Conservation (phyloP, 2,797 vertebrate species). For the Masticophis lateralis region DNA sequence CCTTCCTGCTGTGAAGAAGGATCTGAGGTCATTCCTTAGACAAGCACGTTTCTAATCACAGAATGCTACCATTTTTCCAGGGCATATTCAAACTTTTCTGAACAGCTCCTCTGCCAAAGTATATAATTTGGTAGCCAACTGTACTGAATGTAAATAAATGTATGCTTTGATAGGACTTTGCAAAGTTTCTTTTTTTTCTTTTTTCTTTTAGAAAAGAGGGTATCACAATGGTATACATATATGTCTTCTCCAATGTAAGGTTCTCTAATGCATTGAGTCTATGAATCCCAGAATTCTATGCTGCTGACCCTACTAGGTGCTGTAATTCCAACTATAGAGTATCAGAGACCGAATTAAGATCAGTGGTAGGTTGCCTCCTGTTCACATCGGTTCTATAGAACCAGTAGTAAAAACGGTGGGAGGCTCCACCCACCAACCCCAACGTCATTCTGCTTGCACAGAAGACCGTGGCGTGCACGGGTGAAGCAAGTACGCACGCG, state of each 20-base stretch:
- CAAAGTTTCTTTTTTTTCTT: background rate
- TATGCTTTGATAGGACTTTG: background rate
- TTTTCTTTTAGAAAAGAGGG: background rate
- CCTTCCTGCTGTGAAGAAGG: slow-evolving; percentile 53
- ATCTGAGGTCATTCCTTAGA: slow-evolving; percentile 59
- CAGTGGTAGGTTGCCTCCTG: too few species aligned
- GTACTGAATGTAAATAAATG: background rate
- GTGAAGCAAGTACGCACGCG: too few species aligned
- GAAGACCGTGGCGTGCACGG: too few species aligned
- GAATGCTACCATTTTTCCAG: slow-evolving; percentile 5
- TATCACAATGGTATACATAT: background rate
- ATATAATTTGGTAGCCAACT: background rate
- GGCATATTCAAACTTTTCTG: slow-evolving; percentile 20
- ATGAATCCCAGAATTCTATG: background rate
- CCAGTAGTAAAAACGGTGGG: too few species aligned
- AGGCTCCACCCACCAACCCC: too few species aligned
- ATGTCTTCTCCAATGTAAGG: background rate
- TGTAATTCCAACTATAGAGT: background rate
- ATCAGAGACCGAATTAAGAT: background rate
- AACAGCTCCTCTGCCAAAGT: slow-evolving; percentile 20
- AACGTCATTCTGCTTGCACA: too few species aligned
- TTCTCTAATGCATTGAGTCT: background rate
- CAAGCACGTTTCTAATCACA: slow-evolving; percentile 41
- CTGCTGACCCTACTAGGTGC: background rate
- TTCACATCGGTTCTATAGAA: too few species aligned